Evolutionary conservation across 37 sponge, comb jelly and placozoan species (phyloP), one percentile per base, ranked within the genome.

Genomic region (Hormiphora californensis): DNA sequence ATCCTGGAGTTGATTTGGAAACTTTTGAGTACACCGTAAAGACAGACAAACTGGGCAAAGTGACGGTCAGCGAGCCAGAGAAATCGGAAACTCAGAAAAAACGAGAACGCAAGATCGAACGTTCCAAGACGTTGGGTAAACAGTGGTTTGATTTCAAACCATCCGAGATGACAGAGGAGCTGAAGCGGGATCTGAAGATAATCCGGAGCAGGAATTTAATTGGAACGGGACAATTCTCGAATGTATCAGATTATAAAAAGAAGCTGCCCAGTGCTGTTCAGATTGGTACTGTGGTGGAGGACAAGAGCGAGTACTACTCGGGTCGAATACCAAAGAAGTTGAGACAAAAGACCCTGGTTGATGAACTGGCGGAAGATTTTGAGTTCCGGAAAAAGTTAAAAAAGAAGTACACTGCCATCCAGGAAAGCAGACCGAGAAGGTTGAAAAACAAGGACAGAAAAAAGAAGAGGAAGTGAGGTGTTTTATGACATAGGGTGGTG

Each of bases 191-290:
- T 28, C 43, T 73, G 46, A 73, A 73, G 23, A 73, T 73, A 39
- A 73, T 73, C 46, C 40, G 43, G 23, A 73, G 81, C 38, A 73
- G 81, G 23, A 73, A 73, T 41, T 33, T 73, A 7, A 73, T 73
- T 3, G 81, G 81, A 4, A 67, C 40, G 35, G 81, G 81, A 36
- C 9, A 21, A 41, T 73, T 73, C 23, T 73, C 81, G 8, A 73
- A 73, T 73, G 81, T 73, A 25, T 73, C 81, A 17, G 81, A 73
- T 41, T 73, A 73, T 46, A 73, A 73, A 21, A 73, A 73, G 81
- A 73, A 73, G 38, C 81, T 73, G 41, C 81, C 81, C 4, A 43
- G 46, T 43, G 81, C 81, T 4, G 81, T 73, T 33, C 81, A 73
- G 35, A 73, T 73, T 36, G 81, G 81, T 11, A 73, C 81, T 3